phyloP scores from a whole-genome alignment of 2,113 vertebrate species.

The Notiomystis cincta region DNA sequence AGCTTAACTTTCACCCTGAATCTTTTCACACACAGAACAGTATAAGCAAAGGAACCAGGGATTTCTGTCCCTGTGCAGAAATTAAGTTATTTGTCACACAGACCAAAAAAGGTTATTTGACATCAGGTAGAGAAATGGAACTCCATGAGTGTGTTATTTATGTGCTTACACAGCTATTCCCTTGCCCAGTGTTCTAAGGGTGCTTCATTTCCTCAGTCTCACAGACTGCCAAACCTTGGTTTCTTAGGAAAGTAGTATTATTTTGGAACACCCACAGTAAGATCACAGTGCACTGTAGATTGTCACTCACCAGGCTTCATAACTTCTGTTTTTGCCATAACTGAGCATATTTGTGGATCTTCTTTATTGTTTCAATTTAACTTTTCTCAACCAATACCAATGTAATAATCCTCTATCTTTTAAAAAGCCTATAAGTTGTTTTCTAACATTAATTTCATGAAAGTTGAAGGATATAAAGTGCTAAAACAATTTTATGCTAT shows the following conservation, averaged over 20 bases:
- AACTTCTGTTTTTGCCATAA: background rate
- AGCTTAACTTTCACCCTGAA: background rate
- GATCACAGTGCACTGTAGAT: background rate
- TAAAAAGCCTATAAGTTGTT: background rate
- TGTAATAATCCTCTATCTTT: background rate
- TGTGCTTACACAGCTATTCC: background rate
- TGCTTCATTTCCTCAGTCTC: background rate
- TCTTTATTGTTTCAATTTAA: background rate
- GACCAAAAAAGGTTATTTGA: background rate
- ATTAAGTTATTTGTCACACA: background rate
- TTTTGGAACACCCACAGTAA: background rate
- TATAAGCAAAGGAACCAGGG: background rate
- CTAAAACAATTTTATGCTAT: background rate
- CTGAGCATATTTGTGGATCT: background rate
- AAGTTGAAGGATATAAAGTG: background rate
- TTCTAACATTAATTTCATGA: background rate
- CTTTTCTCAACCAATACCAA: background rate
- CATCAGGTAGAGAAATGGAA: background rate
- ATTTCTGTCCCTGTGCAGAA: background rate
- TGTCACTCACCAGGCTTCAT: background rate
- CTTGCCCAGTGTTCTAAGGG: background rate
- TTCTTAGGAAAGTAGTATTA: background rate
- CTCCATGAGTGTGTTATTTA: background rate
- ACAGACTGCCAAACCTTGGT: background rate
- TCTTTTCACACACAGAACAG: background rate